Conservation (phyloP, 2,113 vertebrate genomes). For the Ochotona princeps region DNA sequence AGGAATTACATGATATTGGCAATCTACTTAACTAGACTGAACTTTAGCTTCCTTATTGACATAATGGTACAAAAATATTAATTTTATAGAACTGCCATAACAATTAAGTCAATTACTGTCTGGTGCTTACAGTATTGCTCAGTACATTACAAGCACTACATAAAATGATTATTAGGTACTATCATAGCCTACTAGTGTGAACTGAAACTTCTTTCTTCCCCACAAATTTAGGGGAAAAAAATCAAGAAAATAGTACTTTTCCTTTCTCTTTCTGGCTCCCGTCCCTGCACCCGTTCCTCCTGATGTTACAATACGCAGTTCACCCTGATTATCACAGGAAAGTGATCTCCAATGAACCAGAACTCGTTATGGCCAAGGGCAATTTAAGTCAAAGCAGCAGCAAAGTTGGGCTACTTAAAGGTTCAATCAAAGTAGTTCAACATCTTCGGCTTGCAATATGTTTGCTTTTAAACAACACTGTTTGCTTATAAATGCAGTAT, state of each 20-base stretch:
- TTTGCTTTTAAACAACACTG: background rate
- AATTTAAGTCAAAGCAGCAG: background rate
- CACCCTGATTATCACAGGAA: background rate
- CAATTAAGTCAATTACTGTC: background rate
- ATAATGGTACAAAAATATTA: background rate
- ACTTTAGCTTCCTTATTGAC: background rate
- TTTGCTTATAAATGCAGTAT: background rate
- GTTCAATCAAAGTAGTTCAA: background rate
- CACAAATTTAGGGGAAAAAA: constrained; percentile 28
- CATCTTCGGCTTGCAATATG: background rate
- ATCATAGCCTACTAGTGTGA: background rate
- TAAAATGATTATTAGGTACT: background rate
- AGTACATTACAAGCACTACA: background rate
- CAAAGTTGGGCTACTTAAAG: background rate
- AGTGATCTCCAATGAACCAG: background rate
- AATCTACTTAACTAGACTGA: background rate
- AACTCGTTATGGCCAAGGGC: background rate
- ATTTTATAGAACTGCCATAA: background rate
- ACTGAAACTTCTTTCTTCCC: background rate
- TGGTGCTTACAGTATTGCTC: background rate
- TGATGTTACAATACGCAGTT: background rate
- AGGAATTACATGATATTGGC: background rate
- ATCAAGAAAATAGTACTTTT: background rate
- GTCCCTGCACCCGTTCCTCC: too few relatives aligned
- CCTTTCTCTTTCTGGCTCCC: background rate